Evolutionary conservation across 2,113 vertebrate genomes (phyloP).

Genomic region (Thermophis baileyi): DNA sequence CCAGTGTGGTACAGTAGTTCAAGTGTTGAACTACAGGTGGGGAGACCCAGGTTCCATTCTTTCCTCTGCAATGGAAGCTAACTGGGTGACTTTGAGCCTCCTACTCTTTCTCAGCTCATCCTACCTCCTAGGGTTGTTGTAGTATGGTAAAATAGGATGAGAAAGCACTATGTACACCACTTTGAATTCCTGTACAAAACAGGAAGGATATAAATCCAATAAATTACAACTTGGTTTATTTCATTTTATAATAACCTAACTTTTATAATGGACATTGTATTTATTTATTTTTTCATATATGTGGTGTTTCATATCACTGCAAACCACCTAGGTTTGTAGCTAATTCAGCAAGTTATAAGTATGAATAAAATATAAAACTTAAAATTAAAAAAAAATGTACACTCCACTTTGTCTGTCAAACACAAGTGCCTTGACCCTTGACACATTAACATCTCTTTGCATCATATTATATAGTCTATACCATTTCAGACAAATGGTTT

Average conservation of each 20-base stretch:
- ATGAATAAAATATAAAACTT: neutral
- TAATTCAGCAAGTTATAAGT: neutral
- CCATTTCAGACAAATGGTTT: too few species aligned
- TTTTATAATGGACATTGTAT: neutral
- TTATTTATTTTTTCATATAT: neutral
- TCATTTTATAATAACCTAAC: neutral
- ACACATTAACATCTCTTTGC: neutral
- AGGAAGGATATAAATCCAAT: neutral
- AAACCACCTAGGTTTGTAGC: neutral
- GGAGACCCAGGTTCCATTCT: neutral
- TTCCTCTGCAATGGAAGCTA: neutral
- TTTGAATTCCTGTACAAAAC: neutral
- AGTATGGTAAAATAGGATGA: neutral
- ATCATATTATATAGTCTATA: neutral
- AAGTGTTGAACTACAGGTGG: neutral
- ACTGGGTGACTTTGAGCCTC: neutral
- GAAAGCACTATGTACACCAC: neutral
- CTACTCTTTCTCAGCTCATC: neutral
- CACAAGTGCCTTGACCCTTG: neutral
- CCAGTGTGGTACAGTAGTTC: neutral
- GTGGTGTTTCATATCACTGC: neutral
- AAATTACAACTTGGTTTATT: neutral
- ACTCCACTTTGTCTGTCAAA: neutral
- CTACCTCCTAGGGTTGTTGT: neutral
- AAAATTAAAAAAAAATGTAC: neutral